Evolutionary conservation across 2,113 vertebrate species (phyloP).

Genomic region (Murina feae): DNA sequence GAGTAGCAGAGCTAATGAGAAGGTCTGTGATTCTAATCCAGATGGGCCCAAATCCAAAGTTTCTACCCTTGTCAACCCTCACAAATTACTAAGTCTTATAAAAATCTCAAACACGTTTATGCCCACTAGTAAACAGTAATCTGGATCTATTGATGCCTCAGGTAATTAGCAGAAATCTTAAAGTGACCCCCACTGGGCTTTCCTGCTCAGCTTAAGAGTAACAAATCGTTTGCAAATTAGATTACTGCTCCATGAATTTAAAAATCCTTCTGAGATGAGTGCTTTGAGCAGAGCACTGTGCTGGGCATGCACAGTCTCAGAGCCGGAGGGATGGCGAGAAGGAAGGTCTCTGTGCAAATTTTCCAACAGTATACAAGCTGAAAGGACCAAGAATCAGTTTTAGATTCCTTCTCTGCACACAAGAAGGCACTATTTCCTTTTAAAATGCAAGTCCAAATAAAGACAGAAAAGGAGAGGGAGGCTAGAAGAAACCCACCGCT

Average conservation of each 20-base stretch:
- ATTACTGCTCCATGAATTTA: not conserved
- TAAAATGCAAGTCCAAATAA: not conserved
- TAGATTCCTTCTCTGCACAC: not conserved
- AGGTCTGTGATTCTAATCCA: not conserved
- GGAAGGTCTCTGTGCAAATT: not conserved
- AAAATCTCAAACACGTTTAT: not conserved
- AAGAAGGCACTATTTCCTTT: not conserved
- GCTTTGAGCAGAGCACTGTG: not conserved
- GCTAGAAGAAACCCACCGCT: not conserved
- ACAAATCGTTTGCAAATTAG: not conserved
- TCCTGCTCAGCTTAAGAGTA: conserved; percentile 13
- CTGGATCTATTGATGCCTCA: not conserved
- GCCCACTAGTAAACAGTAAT: not conserved
- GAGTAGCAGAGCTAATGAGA: not conserved
- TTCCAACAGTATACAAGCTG: not conserved
- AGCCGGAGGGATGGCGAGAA: not conserved
- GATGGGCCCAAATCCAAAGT: not conserved
- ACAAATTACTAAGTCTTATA: not conserved
- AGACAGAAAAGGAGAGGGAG: not conserved
- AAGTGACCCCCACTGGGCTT: not conserved
- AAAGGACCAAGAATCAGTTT: not conserved
- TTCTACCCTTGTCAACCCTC: not conserved
- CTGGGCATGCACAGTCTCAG: rapidly evolving
- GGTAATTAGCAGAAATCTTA: not conserved
- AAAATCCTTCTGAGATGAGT: not conserved